A percentile compares a stretch with the other conserved stretches of the same genome.
These are phyloP conservation scores for Paramormyrops hopkinsi DNA, from an alignment of 2,797 vertebrate genomes.

Conservation along the genomic window DNA sequence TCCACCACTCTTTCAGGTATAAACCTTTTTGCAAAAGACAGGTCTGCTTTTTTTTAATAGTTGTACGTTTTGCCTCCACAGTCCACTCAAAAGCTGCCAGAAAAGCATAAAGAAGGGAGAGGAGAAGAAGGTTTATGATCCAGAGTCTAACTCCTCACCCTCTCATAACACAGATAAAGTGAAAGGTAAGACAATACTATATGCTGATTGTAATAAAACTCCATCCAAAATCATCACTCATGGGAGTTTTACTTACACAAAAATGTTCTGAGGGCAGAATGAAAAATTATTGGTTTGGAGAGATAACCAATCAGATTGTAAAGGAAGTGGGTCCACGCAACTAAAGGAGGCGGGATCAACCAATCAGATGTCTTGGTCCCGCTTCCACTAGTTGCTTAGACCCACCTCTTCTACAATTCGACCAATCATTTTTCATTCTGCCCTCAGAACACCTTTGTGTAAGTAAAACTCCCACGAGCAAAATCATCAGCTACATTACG, in stretches of 20 bases:
- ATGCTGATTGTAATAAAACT: neutral
- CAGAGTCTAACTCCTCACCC: conserved; percentile 60
- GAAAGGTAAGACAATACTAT: conserved; percentile 63
- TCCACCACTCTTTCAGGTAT: neutral
- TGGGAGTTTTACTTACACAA: neutral
- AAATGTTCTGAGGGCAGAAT: neutral
- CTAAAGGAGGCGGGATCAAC: neutral
- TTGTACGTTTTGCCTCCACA: conserved; percentile 36
- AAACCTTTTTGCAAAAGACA: neutral
- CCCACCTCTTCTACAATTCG: neutral
- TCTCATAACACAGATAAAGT: conserved; percentile 60
- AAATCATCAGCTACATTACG: neutral
- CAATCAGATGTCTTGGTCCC: neutral
- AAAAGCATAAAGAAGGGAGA: conserved; percentile 73
- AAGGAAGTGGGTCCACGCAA: neutral
- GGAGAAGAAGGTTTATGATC: conserved; percentile 67
- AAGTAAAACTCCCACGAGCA: neutral
- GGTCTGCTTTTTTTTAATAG: neutral
- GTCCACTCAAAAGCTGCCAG: conserved; percentile 71
- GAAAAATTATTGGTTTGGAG: neutral
- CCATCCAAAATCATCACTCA: neutral
- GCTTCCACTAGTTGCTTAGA: neutral
- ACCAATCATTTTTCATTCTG: neutral
- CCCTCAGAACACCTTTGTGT: neutral
- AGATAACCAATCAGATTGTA: neutral